Evolutionary conservation across 2,797 vertebrate genomes (phyloP).

Genomic region (Enoplosus armatus): DNA sequence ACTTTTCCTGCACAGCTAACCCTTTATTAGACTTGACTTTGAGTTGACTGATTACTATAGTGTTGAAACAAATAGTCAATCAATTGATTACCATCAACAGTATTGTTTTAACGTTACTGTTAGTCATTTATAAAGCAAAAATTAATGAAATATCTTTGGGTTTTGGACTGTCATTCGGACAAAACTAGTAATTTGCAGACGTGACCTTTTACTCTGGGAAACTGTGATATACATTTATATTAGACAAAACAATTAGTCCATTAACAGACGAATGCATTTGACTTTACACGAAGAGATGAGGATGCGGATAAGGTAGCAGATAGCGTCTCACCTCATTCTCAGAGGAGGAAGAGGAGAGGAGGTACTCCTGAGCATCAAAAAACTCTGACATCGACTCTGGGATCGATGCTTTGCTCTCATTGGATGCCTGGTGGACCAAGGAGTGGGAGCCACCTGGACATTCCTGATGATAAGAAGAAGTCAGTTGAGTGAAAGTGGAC

Average conservation of each 20-base stretch:
- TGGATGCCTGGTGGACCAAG: conserved; percentile 93
- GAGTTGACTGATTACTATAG: not conserved
- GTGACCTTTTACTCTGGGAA: not conserved
- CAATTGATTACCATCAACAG: not conserved
- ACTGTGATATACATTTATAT: not conserved
- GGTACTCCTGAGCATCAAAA: conserved; percentile 96
- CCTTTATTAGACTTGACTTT: not conserved
- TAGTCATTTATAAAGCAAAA: not conserved
- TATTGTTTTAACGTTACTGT: not conserved
- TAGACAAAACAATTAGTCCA: not conserved
- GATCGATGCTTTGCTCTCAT: conserved; percentile 92
- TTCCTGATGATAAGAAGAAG: conserved; percentile 83
- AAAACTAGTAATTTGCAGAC: not conserved
- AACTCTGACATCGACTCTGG: conserved; percentile 96
- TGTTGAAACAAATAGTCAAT: conserved; percentile 4
- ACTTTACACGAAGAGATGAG: conserved; percentile 9
- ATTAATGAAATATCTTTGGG: not conserved
- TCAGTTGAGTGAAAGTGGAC: not conserved
- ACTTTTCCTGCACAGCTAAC: not conserved
- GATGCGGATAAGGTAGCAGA: not conserved
- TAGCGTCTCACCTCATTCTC: conserved; percentile 93
- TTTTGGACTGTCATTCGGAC: not conserved
- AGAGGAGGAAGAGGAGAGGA: conserved; percentile 97
- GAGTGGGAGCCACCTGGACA: conserved; percentile 82
- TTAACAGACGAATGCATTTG: not conserved